Conservation (phyloP, 2,888 invertebrate genomes). For the Lasius platythorax region DNA sequence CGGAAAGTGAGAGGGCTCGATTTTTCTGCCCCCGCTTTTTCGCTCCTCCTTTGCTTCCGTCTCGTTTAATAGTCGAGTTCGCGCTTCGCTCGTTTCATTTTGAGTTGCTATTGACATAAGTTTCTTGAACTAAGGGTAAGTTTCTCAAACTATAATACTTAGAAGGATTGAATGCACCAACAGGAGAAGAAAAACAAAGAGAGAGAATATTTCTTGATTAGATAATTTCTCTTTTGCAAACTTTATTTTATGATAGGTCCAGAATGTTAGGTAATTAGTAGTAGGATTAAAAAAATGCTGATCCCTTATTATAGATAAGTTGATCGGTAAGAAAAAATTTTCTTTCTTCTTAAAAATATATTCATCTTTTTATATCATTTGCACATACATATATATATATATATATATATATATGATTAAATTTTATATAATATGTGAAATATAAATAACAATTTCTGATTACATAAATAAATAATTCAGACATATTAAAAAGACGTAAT, state of each 20-base stretch:
- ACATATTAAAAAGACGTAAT: background rate
- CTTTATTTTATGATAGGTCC: conserved; percentile 10
- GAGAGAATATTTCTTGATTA: conserved; percentile 42
- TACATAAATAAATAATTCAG: background rate
- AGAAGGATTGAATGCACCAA: conserved; percentile 44
- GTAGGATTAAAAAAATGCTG: conserved; percentile 4
- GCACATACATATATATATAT: background rate
- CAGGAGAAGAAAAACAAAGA: conserved; percentile 47
- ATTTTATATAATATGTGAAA: background rate
- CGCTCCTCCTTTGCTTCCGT: conserved; percentile 47
- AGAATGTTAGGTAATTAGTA: conserved; percentile 31
- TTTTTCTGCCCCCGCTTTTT: conserved; percentile 28
- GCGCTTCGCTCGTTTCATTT: conserved; percentile 49
- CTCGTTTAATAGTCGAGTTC: conserved; percentile 45
- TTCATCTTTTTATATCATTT: background rate
- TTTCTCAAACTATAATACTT: conserved; percentile 44
- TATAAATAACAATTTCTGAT: background rate
- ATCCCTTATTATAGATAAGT: background rate
- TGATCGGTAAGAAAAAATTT: background rate
- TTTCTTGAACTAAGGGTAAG: conserved; percentile 44
- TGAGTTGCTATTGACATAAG: conserved; percentile 55
- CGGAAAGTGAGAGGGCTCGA: conserved; percentile 14
- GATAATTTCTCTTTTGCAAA: conserved; percentile 45
- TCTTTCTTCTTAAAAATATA: background rate
- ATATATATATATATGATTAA: background rate